phyloP scores from a whole-genome alignment of 2,797 vertebrate genomes.

The Sitta carolinensis region DNA sequence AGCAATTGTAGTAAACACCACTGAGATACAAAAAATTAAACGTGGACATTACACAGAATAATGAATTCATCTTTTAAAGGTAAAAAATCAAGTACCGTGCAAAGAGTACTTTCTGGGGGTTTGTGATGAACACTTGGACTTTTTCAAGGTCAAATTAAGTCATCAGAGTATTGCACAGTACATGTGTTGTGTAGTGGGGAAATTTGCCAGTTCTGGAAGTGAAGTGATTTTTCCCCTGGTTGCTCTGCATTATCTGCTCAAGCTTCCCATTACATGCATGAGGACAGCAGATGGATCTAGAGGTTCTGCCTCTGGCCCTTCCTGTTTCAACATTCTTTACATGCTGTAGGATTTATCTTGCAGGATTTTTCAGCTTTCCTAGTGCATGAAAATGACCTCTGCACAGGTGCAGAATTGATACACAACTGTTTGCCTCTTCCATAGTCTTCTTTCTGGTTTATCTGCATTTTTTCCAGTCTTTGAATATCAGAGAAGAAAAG shows the following conservation, averaged over 20 bases:
- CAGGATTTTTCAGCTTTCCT: background rate
- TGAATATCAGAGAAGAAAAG: background rate
- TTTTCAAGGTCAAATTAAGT: background rate
- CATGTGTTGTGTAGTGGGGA: background rate
- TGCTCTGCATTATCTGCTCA: background rate
- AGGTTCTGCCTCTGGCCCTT: background rate
- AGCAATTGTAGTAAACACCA: background rate
- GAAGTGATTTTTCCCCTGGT: background rate
- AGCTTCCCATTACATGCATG: background rate
- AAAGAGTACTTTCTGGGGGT: background rate
- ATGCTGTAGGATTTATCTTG: background rate
- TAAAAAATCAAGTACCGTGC: background rate
- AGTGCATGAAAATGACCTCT: slow-evolving; percentile 10
- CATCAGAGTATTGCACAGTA: background rate
- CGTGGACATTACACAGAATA: background rate
- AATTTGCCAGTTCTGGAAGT: background rate
- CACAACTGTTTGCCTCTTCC: background rate
- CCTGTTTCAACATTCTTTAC: background rate
- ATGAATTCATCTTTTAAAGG: background rate
- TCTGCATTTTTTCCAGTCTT: background rate
- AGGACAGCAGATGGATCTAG: background rate
- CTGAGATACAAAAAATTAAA: background rate
- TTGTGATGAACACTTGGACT: background rate
- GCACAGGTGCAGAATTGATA: background rate
- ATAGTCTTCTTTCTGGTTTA: background rate